Evolutionary conservation across 2,113 vertebrate genomes (phyloP), one percentile per base, ranked within the genome.

Genomic region (Ardeotis arabs): DNA sequence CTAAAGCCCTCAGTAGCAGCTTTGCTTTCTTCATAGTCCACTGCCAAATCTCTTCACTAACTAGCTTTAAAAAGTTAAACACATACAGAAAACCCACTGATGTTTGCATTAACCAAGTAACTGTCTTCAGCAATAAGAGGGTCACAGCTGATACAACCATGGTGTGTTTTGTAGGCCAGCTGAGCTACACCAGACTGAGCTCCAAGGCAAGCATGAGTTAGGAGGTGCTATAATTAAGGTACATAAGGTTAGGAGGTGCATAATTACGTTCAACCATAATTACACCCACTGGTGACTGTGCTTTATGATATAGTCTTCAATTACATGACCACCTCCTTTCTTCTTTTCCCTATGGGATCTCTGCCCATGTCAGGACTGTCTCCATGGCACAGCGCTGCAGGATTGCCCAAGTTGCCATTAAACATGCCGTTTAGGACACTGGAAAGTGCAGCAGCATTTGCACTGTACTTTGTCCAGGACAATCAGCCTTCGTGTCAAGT

Each of bases 251-350:
- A 93, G 27, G 93, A 95, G 68, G 73, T 84, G 28, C 86, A 87
- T 95, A 95, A 97, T 92, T 95, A 96, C 3, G 0, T 86, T 84
- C n/a, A 95, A 93, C 96, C 96, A 97, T 93, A 96, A 97, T 97
- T 95, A 89, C 52, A 92, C 63, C 55, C 89, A 78, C 50, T 93
- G 64, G 83, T 92, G 72, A 59, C 84, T 88, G 50, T 70, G 47
- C 55, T 81, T 84, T 59, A 92, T 18, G 28, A 84, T 78, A 59
- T 0, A 87, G 76, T 33, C 84, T 95, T 91, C 95, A 96, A 89
- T 95, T 96, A 96, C 89, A 84, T 81, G 94, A 95, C 95, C 86
- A 77, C 37, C 73, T 89, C 86, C 59, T 95, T 96, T 90, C 47
- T 73, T 89, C 85, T 87, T 75, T 90, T 86, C 76, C 80, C 44